A percentile compares a stretch with the other conserved stretches of the same genome.
These are phyloP conservation scores for Hypotaenidia philippensis DNA, from an alignment of 2,797 vertebrate species.

Conservation along the genomic window DNA sequence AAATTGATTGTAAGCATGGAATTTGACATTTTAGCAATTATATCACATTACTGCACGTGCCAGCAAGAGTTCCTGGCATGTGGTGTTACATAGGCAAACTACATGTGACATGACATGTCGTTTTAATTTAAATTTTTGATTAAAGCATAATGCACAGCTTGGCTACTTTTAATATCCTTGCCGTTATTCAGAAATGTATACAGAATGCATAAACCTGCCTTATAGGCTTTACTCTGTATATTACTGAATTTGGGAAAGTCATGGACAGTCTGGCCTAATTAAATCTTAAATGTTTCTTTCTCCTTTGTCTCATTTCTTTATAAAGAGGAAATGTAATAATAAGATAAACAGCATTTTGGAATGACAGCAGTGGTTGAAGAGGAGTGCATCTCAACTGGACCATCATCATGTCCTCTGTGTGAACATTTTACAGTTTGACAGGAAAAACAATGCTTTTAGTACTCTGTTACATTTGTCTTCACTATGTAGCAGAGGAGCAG, in stretches of 20 bases:
- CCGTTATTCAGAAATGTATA: background rate
- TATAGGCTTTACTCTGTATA: background rate
- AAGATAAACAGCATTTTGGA: background rate
- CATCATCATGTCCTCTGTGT: background rate
- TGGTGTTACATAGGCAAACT: slow-evolving; percentile 32
- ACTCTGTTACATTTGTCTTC: background rate
- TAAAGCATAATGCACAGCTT: slow-evolving; percentile 9
- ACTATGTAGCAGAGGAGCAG: background rate
- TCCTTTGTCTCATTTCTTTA: background rate
- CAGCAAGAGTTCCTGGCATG: slow-evolving; percentile 5
- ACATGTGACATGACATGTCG: slow-evolving; percentile 57
- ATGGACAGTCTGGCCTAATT: background rate
- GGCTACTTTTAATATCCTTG: background rate
- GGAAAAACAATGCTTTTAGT: background rate
- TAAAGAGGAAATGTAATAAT: background rate
- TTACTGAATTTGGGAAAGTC: background rate
- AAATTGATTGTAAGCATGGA: slow-evolving; percentile 43
- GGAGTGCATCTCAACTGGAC: background rate
- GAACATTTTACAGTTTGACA: background rate
- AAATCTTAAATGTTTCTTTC: background rate
- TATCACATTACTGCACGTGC: slow-evolving; percentile 26
- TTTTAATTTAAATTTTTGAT: slow-evolving; percentile 19
- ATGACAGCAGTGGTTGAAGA: background rate
- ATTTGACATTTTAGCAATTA: slow-evolving; percentile 52
- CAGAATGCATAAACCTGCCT: background rate